Evolutionary conservation across 2,888 invertebrate genomes (phyloP).

Genomic region (Tenthredo distinguenda): DNA sequence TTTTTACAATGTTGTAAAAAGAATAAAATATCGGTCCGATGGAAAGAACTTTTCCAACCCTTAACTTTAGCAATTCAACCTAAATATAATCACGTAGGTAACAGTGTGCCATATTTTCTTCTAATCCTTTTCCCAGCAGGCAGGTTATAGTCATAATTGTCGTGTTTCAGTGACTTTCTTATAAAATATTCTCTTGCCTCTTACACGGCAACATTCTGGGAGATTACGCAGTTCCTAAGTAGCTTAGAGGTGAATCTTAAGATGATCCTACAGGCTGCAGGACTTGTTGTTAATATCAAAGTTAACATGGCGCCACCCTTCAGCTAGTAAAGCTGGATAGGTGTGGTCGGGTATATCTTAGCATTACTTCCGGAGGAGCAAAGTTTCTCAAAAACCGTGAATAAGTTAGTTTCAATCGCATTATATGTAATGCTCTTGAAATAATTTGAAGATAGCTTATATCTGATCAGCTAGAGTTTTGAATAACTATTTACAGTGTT

Average conservation of each 20-base stretch:
- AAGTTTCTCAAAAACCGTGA: background rate
- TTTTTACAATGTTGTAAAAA: background rate
- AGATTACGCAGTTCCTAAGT: slow-evolving; percentile 49
- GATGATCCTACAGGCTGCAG: slow-evolving; percentile 19
- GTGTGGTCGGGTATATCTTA: background rate
- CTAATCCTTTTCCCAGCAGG: slow-evolving; percentile 1
- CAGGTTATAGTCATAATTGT: slow-evolving; percentile 8
- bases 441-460: background rate
- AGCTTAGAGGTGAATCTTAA: slow-evolving; percentile 47
- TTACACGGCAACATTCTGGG: slow-evolving; percentile 4
- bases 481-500: background rate
- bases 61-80: background rate
- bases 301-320: slow-evolving; percentile 26
- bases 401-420: background rate
- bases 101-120: background rate
- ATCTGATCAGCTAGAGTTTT: background rate
- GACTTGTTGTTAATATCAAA: slow-evolving; percentile 45
- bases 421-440: background rate
- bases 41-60: background rate
- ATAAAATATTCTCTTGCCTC: slow-evolving; percentile 30
- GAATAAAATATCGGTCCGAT: background rate
- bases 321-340: slow-evolving; percentile 8
- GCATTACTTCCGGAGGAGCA: background rate
- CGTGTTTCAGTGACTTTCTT: slow-evolving; percentile 37
- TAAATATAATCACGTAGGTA: slow-evolving; percentile 11